A percentile compares a stretch with the other conserved stretches of the same genome.
phyloP scores from a whole-genome alignment of 2,888 invertebrate genomes.

The Acrobasis consociella region DNA sequence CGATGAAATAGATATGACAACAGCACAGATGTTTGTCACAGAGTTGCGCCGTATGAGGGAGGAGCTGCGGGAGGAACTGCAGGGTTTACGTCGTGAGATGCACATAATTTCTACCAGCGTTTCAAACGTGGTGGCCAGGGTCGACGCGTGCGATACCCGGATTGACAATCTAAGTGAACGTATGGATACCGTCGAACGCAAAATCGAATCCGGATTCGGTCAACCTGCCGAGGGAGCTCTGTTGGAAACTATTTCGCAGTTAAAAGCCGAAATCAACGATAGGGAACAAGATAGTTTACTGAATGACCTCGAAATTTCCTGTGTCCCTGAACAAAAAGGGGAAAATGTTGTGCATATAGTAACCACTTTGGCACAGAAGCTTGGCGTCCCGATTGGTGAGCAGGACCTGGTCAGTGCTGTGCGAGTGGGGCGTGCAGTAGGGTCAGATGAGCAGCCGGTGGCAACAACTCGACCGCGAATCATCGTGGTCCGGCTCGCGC shows the following conservation, averaged over 20 bases:
- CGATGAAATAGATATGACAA: neutral
- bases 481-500: conserved; percentile 27
- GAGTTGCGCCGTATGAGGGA: conserved; percentile 2
- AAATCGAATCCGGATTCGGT: neutral
- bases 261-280: neutral
- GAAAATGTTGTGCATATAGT: conserved; percentile 13
- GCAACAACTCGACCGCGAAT: conserved; percentile 16
- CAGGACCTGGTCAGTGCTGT: conserved; percentile 19
- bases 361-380: conserved; percentile 5
- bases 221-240: neutral
- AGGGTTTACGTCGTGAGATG: neutral
- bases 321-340: conserved; percentile 19
- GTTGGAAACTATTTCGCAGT: conserved; percentile 5
- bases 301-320: conserved; percentile 22
- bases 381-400: conserved; percentile 4
- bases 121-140: neutral
- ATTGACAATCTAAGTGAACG: neutral
- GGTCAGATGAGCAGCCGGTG: neutral
- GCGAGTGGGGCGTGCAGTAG: conserved; percentile 18
- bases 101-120: neutral
- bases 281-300: conserved; percentile 29
- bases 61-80: neutral
- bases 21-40: neutral
- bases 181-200: neutral
- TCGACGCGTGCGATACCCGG: neutral